These are phyloP conservation scores for Coremacera marginata DNA, from an alignment of 2,888 invertebrate genomes.

Conservation along the genomic window DNA sequence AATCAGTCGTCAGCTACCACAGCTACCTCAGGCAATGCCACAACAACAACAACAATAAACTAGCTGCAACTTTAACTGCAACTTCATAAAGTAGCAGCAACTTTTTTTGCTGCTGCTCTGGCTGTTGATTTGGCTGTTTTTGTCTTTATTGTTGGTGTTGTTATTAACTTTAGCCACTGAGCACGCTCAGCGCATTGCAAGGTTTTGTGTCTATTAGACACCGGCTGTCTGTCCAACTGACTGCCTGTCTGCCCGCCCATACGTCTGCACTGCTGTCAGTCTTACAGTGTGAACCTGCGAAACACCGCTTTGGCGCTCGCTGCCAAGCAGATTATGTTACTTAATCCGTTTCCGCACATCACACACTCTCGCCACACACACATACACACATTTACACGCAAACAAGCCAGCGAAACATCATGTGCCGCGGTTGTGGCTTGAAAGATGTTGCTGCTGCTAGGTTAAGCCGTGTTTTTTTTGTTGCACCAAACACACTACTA, in stretches of 20 bases:
- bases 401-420: conserved; percentile 24
- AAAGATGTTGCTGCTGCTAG: background rate
- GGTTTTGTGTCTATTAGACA: background rate
- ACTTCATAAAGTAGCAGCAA: conserved; percentile 5
- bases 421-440: conserved; percentile 29
- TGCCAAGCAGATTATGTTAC: conserved; percentile 15
- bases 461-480: background rate
- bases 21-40: background rate
- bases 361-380: conserved; percentile 14
- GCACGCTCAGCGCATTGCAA: background rate
- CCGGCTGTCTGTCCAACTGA: background rate
- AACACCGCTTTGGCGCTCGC: background rate
- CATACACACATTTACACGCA: background rate
- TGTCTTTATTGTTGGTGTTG: background rate
- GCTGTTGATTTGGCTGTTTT: background rate
- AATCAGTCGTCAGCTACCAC: no score
- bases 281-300: background rate
- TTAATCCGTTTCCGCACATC: conserved; percentile 21
- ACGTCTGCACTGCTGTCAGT: background rate
- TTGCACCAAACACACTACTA: background rate
- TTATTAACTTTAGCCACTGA: no score
- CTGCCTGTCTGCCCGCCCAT: background rate
- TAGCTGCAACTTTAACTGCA: background rate
- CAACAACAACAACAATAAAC: background rate
- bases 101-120: background rate